These are phyloP conservation scores for Mastigias papua DNA, from an alignment of 30 jellyfish, hydroid and myxozoan genomes.

Conservation along the genomic window DNA sequence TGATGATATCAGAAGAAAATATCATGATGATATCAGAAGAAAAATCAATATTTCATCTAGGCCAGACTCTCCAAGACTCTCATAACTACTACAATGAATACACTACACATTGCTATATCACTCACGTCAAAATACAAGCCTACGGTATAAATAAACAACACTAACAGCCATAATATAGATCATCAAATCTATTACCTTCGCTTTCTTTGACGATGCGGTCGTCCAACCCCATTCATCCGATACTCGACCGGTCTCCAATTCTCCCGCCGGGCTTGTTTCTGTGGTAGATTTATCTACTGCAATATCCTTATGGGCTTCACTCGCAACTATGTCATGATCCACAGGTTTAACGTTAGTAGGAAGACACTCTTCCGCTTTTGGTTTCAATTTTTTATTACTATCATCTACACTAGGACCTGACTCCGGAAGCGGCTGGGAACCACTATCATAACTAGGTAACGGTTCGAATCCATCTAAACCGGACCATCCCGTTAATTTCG, in stretches of 20 bases:
- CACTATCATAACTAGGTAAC: slow-evolving; percentile 43
- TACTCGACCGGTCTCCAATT: slow-evolving; percentile 5
- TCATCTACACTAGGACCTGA: slow-evolving; percentile 41
- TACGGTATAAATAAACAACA: too few species aligned
- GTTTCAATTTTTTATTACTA: slow-evolving; percentile 7
- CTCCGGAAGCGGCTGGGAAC: slow-evolving; percentile 4
- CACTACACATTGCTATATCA: too few species aligned
- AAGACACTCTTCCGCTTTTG: background rate
- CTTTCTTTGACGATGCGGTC: slow-evolving; percentile 85
- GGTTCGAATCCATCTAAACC: slow-evolving; percentile 95
- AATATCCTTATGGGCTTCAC: slow-evolving; percentile 34
- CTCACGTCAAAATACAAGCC: too few species aligned
- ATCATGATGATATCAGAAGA: too few species aligned
- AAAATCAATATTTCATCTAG: too few species aligned
- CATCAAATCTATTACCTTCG: too few species aligned
- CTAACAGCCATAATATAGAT: too few species aligned
- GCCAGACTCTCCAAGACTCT: too few species aligned
- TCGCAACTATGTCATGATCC: background rate
- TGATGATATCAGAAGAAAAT: too few species aligned
- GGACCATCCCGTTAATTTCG: slow-evolving; percentile 93
- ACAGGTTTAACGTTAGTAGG: background rate
- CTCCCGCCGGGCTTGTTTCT: background rate
- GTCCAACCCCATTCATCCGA: slow-evolving; percentile 95
- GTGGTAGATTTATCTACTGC: slow-evolving; percentile 4
- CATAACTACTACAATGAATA: too few species aligned